Percentiles rank a stretch among this genome's conserved stretches.
Conservation (phyloP, 2,797 vertebrate genomes). For the Urocyon cinereoargenteus region DNA sequence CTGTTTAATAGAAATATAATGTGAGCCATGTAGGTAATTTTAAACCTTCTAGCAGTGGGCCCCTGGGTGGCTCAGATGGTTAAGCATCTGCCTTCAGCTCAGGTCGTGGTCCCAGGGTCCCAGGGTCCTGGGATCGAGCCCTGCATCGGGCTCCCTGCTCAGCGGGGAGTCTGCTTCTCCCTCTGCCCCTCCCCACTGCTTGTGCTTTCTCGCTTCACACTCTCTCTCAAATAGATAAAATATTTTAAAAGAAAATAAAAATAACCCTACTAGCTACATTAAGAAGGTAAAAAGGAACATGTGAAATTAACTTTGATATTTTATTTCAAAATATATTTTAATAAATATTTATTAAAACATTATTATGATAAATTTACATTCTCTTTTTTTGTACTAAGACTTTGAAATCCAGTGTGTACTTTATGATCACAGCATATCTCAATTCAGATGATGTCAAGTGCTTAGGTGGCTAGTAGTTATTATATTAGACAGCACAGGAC, state of each 20-base stretch:
- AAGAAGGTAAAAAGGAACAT: not conserved
- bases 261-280: not conserved
- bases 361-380: not conserved
- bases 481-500: not conserved
- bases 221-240: not conserved
- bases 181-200: not conserved
- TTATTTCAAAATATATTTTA: slow-evolving; percentile 1
- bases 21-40: not conserved
- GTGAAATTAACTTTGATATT: not conserved
- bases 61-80: not conserved
- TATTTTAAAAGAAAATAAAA: not conserved
- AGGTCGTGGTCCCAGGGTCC: not conserved
- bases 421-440: not conserved
- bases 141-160: not conserved
- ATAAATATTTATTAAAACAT: not conserved
- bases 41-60: not conserved
- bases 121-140: not conserved
- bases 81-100: not conserved
- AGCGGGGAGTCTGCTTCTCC: not conserved
- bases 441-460: not conserved
- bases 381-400: not conserved
- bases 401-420: not conserved
- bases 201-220: not conserved
- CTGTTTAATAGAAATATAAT: not conserved
- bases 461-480: not conserved